Percentiles rank a stretch among this genome's conserved stretches.
These are phyloP conservation scores for Drosophila tanythrix DNA, from an alignment of 2,888 invertebrate genomes.

Conservation along the genomic window DNA sequence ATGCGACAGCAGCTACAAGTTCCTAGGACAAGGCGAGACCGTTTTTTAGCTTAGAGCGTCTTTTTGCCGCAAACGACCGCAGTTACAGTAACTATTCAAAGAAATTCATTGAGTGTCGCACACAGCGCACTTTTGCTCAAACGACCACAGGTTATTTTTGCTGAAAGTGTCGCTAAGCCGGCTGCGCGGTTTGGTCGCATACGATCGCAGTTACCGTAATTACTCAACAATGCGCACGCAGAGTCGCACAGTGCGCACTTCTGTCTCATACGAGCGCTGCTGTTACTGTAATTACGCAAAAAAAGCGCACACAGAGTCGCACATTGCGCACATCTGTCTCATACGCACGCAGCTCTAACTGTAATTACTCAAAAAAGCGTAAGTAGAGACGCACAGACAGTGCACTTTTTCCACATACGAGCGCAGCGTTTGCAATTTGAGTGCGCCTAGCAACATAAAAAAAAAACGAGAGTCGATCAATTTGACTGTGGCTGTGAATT, in stretches of 20 bases:
- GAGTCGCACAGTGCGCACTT: neutral
- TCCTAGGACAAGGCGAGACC: neutral
- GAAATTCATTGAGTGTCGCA: neutral
- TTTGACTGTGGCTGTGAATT: constrained; percentile 15
- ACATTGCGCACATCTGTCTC: neutral
- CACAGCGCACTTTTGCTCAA: neutral
- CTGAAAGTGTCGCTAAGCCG: neutral
- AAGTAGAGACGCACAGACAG: neutral
- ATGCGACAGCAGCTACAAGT: neutral
- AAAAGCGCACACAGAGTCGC: neutral
- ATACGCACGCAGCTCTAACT: neutral
- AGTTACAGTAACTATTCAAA: neutral
- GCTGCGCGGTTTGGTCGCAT: too few relatives aligned
- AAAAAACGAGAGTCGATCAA: constrained; percentile 18
- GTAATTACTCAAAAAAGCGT: neutral
- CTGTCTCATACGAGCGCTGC: too few relatives aligned
- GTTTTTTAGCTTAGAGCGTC: neutral
- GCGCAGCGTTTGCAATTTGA: constrained; percentile 37
- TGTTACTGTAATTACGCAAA: neutral
- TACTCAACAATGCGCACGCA: too few relatives aligned
- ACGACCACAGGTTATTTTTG: too few relatives aligned
- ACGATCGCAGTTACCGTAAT: too few relatives aligned
- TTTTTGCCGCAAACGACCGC: constrained; percentile 10
- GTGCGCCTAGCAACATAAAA: constrained; percentile 66
- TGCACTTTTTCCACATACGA: neutral